Evolutionary conservation across 2,888 invertebrate genomes (phyloP), one percentile per base, ranked within the genome.

Genomic region (Nomada flava): DNA sequence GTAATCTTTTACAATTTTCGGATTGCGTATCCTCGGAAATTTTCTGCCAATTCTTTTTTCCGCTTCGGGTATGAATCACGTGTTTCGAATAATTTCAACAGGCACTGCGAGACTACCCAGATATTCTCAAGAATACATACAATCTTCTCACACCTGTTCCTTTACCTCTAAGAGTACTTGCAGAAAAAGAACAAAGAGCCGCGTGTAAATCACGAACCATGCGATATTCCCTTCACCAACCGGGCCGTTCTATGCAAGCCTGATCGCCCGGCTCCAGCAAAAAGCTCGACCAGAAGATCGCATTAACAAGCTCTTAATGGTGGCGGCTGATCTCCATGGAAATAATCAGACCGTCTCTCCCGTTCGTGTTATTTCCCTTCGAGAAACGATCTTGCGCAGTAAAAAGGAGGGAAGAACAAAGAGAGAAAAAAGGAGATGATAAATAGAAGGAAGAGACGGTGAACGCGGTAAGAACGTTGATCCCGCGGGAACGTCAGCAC

Each of bases 401-500:
- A 11, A 70, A 23, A 23, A 53, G 42, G 42, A 60, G 42, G 55
- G 36, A 18, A 52, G 18, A 3, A 29, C 20, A 15, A 20, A n/a
- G 52, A 29, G 53, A 47, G 44, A 23, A 23, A 53, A 50, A 44
- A 60, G 42, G 55, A n/a, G 13, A 52, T 13, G 11, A 29, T 11
- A n/a, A 20, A 23, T 44, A 29, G 29, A 26, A n/a, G n/a, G 52
- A 52, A 10, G 52, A 47, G 7, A 60, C 20, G 47, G 29, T 2
- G 67, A 23, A 57, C 23, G 26, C 36, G 7, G 7, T 36, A 7
- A 36, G 79, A 80, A 20, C 79, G 86, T 86, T 79, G 75, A 71
- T 79, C 74, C 69, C 69, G 83, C 82, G 80, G 79, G 88, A 83
- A 83, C 77, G 76, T 79, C 68, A 63, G 79, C 71, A 26, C 20